Evolutionary conservation across 2,113 vertebrate genomes (phyloP).

Genomic region (Aldabrachelys gigantea): DNA sequence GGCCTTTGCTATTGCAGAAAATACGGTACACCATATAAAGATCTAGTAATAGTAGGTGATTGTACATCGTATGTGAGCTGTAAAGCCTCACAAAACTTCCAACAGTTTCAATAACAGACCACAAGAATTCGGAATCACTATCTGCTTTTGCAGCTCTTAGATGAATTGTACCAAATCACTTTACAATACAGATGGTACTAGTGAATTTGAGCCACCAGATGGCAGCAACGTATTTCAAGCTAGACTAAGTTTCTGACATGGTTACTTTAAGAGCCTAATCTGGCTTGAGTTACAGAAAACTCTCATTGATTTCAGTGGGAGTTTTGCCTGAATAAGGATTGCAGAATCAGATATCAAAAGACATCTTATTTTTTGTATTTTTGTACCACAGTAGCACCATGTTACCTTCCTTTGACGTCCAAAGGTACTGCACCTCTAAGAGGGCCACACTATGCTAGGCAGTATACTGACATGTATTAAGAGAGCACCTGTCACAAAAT

Average conservation of each 20-base stretch:
- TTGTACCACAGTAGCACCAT: not conserved
- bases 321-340: not conserved
- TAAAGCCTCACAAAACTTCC: not conserved
- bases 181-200: accelerated
- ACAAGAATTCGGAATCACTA: not conserved
- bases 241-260: not conserved
- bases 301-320: not conserved
- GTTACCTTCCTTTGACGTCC: not conserved
- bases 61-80: not conserved
- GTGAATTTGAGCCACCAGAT: not conserved
- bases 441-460: not conserved
- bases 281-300: not conserved
- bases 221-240: conserved; percentile 20
- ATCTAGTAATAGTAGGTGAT: not conserved
- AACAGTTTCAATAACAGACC: not conserved
- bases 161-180: not conserved
- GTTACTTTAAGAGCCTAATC: not conserved
- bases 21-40: not conserved
- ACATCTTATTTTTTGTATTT: not conserved
- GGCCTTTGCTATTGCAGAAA: not conserved
- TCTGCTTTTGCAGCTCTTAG: not conserved
- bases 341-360: not conserved
- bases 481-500: not conserved
- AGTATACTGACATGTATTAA: not conserved
- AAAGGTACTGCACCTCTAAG: not conserved